A percentile compares a stretch with the other conserved stretches of the same genome.
Evolutionary conservation across 2,113 vertebrate genomes (phyloP).

Genomic region (Rhodinocichla rosea): DNA sequence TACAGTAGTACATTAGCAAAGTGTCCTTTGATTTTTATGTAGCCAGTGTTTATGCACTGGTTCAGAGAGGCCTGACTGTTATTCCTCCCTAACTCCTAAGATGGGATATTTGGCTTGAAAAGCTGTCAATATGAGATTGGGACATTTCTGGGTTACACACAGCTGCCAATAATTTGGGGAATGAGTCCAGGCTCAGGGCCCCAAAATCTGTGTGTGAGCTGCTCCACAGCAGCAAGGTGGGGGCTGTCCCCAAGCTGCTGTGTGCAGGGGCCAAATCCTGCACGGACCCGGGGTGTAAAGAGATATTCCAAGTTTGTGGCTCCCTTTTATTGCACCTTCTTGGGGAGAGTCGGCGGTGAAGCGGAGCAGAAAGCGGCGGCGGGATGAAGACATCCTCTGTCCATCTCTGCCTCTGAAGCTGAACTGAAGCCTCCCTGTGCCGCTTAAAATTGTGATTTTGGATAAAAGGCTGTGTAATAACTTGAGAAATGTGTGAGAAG

Average conservation of each 20-base stretch:
- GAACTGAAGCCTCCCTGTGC: neutral
- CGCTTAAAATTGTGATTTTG: conserved; percentile 48
- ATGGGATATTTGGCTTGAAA: neutral
- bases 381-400: conserved; percentile 53
- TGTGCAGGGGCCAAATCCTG: neutral
- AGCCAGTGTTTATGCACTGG: neutral
- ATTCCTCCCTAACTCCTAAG: neutral
- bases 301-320: neutral
- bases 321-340: neutral
- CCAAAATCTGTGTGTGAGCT: neutral
- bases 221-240: neutral
- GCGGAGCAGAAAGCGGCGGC: neutral
- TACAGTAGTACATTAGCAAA: conserved; percentile 66
- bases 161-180: neutral
- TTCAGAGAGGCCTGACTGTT: neutral
- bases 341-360: neutral
- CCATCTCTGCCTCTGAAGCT: conserved; percentile 17
- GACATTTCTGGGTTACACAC: neutral
- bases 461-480: conserved; percentile 44
- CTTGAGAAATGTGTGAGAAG: conserved; percentile 34
- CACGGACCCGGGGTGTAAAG: neutral
- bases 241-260: neutral
- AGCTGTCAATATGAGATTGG: fast-evolving
- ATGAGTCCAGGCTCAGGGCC: fast-evolving
- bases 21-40: conserved; percentile 66